Evolutionary conservation across 2,113 vertebrate species (phyloP).

Genomic region (Catharus fuscescens): DNA sequence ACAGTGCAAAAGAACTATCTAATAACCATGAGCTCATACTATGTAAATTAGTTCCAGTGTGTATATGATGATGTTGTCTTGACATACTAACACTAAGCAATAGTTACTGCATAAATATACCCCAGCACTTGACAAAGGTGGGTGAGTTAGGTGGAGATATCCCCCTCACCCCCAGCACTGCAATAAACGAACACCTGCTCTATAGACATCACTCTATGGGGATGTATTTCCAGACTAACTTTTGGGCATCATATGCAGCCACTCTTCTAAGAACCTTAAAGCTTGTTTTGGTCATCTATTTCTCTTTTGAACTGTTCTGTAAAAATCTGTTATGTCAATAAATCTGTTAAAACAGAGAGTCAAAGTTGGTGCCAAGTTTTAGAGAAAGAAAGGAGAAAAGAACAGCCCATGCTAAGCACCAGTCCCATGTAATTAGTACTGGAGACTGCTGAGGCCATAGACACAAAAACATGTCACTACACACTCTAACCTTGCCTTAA

Average conservation of each 20-base stretch:
- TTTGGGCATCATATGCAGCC: not conserved
- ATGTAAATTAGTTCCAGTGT: not conserved
- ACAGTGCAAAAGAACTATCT: not conserved
- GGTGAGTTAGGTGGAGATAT: too few relatives aligned
- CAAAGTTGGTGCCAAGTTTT: not conserved
- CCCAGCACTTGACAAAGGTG: not conserved
- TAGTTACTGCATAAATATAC: not conserved
- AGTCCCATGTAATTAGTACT: not conserved
- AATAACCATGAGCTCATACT: not conserved
- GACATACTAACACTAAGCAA: not conserved
- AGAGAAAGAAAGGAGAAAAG: not conserved
- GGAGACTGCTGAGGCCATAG: not conserved
- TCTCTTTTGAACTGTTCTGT: not conserved
- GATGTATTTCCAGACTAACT: not conserved
- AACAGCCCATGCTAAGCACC: not conserved
- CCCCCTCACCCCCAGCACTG: not conserved
- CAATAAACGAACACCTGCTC: not conserved
- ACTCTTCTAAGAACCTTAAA: not conserved
- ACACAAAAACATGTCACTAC: not conserved
- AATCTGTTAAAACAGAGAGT: not conserved
- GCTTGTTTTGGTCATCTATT: not conserved
- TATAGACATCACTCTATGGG: fast-evolving
- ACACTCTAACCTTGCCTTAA: not conserved
- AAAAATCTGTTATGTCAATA: not conserved
- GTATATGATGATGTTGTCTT: too few relatives aligned